Evolutionary conservation across 2,113 vertebrate species (phyloP).

Genomic region (Monopterus albus): DNA sequence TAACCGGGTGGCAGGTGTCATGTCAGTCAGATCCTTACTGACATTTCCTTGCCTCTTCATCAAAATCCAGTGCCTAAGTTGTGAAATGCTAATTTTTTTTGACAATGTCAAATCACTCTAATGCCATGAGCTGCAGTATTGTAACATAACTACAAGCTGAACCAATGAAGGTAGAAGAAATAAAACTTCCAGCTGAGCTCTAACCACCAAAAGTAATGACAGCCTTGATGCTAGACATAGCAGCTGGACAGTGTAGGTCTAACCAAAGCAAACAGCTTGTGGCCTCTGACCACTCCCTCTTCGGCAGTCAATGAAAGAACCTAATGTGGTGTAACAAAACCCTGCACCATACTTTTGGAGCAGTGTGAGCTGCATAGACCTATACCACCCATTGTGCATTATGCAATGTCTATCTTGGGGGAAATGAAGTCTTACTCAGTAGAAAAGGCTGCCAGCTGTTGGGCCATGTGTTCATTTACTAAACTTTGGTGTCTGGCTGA

Average conservation of each 20-base stretch:
- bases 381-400: slow-evolving; percentile 65
- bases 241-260: slow-evolving; percentile 69
- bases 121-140: not conserved
- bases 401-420: slow-evolving; percentile 68
- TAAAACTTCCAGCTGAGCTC: slow-evolving; percentile 27
- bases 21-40: slow-evolving; percentile 6
- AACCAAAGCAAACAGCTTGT: slow-evolving; percentile 42
- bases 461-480: slow-evolving; percentile 69
- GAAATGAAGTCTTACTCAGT: slow-evolving; percentile 59
- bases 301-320: slow-evolving; percentile 63
- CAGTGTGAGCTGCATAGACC: slow-evolving; percentile 40
- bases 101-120: not conserved
- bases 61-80: not conserved
- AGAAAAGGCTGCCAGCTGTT: slow-evolving; percentile 80
- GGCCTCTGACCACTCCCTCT: slow-evolving; percentile 60
- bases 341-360: slow-evolving; percentile 30
- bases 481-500: slow-evolving; percentile 43
- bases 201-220: slow-evolving; percentile 21
- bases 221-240: slow-evolving; percentile 33
- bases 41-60: not conserved
- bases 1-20: not conserved
- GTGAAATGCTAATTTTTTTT: not conserved
- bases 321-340: slow-evolving; percentile 71
- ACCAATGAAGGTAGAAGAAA: not conserved
- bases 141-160: not conserved